Evolutionary conservation across 2,113 vertebrate species (phyloP).

Genomic region (Eonycteris spelaea): DNA sequence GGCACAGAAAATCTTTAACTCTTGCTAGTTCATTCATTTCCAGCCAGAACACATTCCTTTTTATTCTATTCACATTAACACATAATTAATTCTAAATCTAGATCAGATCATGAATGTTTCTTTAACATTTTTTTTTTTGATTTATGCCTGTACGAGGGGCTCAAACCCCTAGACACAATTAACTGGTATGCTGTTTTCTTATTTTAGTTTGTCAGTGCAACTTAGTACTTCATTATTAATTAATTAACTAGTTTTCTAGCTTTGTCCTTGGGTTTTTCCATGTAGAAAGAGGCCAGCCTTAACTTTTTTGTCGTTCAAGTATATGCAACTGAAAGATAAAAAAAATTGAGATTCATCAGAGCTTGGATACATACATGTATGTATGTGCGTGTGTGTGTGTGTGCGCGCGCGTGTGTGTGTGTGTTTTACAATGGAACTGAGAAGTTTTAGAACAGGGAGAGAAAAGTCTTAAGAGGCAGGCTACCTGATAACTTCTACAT

Average conservation of each 20-base stretch:
- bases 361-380: neutral
- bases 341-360: neutral
- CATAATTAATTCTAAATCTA: neutral
- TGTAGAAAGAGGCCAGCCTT: neutral
- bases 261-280: neutral
- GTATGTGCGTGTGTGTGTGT: too few relatives aligned
- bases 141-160: neutral
- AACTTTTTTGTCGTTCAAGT: neutral
- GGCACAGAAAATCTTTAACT: conserved; percentile 2
- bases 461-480: neutral
- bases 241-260: neutral
- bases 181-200: neutral
- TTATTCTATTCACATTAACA: neutral
- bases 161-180: neutral
- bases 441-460: neutral
- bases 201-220: neutral
- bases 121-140: neutral
- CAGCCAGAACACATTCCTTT: neutral
- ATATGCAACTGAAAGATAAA: neutral
- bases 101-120: neutral
- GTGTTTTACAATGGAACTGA: neutral
- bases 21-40: neutral
- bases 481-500: neutral
- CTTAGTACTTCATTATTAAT: neutral
- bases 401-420: neutral